Evolutionary conservation across 1,140 invertebrate genomes (phyloP).

Genomic region (Drosophila subobscura): DNA sequence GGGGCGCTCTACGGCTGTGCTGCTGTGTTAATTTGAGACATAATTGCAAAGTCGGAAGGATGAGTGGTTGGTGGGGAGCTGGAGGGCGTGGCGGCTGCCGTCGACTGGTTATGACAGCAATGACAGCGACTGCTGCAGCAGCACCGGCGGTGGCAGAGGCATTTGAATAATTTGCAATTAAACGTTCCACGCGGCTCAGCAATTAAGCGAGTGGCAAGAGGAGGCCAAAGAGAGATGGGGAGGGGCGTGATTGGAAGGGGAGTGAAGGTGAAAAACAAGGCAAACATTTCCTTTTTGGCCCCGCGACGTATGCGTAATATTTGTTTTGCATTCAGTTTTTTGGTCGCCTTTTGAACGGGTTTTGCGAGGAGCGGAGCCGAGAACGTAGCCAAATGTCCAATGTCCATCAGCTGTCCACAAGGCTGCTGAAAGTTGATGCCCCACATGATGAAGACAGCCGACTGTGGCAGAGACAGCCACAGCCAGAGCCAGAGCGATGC

Average conservation of each 20-base stretch:
- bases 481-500: conserved; percentile 1
- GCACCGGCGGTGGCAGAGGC: conserved; percentile 41
- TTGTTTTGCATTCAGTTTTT: conserved; percentile 21
- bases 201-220: conserved; percentile 34
- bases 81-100: conserved; percentile 19
- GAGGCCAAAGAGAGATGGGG: conserved; percentile 5
- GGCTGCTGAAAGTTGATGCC: conserved; percentile 51
- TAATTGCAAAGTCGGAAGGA: conserved; percentile 63
- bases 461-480: too few relatives aligned
- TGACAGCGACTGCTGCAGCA: conserved; percentile 51
- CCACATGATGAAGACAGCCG: conserved; percentile 67
- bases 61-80: conserved; percentile 1
- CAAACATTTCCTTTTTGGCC: conserved; percentile 42
- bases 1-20: conserved; percentile 34
- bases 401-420: conserved; percentile 74
- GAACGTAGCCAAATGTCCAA: conserved; percentile 63
- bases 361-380: conserved; percentile 22
- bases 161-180: conserved; percentile 82
- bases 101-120: conserved; percentile 74
- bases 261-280: conserved; percentile 21
- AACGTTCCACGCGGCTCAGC: conserved; percentile 62
- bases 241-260: conserved; percentile 1
- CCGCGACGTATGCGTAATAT: conserved; percentile 75
- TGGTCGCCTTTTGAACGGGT: conserved; percentile 30
- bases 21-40: conserved; percentile 75